Base-by-base conservation (phyloP, 2,888 invertebrate species). In the Agrotis puta region DNA sequence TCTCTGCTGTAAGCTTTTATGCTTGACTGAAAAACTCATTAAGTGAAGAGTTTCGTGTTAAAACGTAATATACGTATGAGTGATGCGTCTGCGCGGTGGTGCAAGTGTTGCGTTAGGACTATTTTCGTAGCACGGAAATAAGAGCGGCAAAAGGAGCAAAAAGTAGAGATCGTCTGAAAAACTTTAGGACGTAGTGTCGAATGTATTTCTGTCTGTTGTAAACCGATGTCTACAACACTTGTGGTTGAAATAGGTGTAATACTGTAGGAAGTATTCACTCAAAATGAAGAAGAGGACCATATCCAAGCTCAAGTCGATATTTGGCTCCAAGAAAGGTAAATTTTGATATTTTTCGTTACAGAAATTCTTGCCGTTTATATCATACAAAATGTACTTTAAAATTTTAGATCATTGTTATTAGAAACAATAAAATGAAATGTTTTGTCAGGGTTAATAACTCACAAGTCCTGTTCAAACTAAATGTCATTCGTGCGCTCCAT, bases 71-170 rank as follows among this genome's bases (percentile, higher is more conserved):
- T 89, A 88, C 83, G 85, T 88, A 93, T 93, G 94, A 95, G 90
- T 94, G 95, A 95, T 93, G 94, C 93, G 93, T 88, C 93, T 90
- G 93, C 93, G 92, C 92, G 89, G 90, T 93, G 92, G 88, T 94
- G 93, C 94, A 94, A 95, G 95, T 94, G 94, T 94, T 92, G 92
- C 94, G 93, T 91, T 91, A 90, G 90, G 88, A 94, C 95, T 96
- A 96, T 96, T 96, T 96, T 95, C 93, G 96, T 95, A 94, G 93
- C 94, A 96, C 96, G 95, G 96, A 96, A 96, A 95, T 96, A 96
- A 95, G 95, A 95, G 93, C 94, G 93, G 93, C 93, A 95, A 95
- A 95, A 95, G 95, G 94, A 95, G 93, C 95, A 95, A 96, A 96
- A 95, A 94, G 93, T 90, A 85, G 87, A 88, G 91, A 90, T 93